A percentile compares a stretch with the other conserved stretches of the same genome.
phyloP scores from a whole-genome alignment of 2,113 vertebrate species.

The Chaenogobius annularis region DNA sequence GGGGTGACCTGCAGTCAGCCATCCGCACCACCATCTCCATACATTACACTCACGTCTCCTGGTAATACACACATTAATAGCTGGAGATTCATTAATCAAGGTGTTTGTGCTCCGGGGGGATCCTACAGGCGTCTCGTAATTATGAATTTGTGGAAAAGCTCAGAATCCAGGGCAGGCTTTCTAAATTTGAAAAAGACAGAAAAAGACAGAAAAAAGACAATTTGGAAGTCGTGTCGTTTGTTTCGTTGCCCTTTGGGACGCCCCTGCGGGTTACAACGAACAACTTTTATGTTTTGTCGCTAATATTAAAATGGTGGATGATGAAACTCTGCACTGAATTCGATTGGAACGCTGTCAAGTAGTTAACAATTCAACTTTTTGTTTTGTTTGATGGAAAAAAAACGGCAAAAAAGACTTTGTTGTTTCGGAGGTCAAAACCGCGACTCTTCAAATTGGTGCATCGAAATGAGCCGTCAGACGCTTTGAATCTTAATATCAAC shows the following conservation, averaged over 20 bases:
- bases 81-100: slow-evolving; percentile 60
- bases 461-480: too few species aligned
- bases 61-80: slow-evolving; percentile 47
- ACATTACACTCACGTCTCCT: slow-evolving; percentile 30
- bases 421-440: too few species aligned
- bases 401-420: too few species aligned
- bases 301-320: too few species aligned
- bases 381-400: too few species aligned
- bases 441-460: too few species aligned
- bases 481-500: too few species aligned
- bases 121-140: slow-evolving; percentile 55
- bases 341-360: too few species aligned
- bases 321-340: too few species aligned
- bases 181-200: slow-evolving; percentile 10
- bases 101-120: slow-evolving; percentile 53
- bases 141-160: slow-evolving; percentile 35
- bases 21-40: slow-evolving; percentile 36
- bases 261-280: too few species aligned
- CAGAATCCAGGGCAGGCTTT: slow-evolving; percentile 38
- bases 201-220: neutral
- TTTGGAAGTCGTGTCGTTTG: neutral
- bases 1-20: slow-evolving; percentile 43
- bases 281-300: too few species aligned
- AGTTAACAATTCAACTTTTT: too few species aligned
- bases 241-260: neutral